phyloP scores from a whole-genome alignment of 2,113 vertebrate genomes.

The Cyprinodon variegatus region DNA sequence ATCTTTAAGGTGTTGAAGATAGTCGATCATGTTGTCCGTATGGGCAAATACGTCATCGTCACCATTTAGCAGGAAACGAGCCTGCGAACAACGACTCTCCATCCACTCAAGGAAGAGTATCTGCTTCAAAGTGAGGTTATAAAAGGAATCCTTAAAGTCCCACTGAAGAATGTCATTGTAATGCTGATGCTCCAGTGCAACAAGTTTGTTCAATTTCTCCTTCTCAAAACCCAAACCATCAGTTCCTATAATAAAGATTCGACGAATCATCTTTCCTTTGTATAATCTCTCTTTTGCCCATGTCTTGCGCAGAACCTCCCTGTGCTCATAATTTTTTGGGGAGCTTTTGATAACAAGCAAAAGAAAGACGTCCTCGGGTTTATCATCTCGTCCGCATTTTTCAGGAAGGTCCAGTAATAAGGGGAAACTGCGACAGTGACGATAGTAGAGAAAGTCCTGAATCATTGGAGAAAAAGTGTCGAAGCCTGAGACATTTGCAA shows the following conservation, averaged over 20 bases:
- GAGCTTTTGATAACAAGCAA: constrained; percentile 87
- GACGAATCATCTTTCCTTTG: constrained; percentile 61
- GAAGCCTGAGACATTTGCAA: constrained; percentile 61
- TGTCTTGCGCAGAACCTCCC: constrained; percentile 84
- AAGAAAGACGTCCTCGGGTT: constrained; percentile 76
- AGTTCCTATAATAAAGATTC: constrained; percentile 84
- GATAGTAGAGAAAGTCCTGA: constrained; percentile 80
- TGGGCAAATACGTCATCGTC: constrained; percentile 88
- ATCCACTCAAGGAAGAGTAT: constrained; percentile 87
- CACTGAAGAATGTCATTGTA: constrained; percentile 86
- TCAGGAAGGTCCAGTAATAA: constrained; percentile 72
- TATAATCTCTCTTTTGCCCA: constrained; percentile 83
- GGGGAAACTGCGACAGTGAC: constrained; percentile 82
- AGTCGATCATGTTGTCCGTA: constrained; percentile 82
- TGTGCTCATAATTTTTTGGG: constrained; percentile 80
- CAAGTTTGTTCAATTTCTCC: constrained; percentile 73
- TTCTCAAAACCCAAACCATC: constrained; percentile 9
- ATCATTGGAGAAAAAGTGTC: constrained; percentile 61
- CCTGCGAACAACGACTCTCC: constrained; percentile 68
- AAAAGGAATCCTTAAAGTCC: constrained; percentile 86
- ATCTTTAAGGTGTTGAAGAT: constrained; percentile 37
- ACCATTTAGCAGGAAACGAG: constrained; percentile 84
- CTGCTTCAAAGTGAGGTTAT: constrained; percentile 91
- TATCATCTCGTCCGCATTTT: constrained; percentile 63
- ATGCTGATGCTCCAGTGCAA: constrained; percentile 75